Base-by-base conservation (phyloP, 2,888 invertebrate species). In the Phengaris arion region DNA sequence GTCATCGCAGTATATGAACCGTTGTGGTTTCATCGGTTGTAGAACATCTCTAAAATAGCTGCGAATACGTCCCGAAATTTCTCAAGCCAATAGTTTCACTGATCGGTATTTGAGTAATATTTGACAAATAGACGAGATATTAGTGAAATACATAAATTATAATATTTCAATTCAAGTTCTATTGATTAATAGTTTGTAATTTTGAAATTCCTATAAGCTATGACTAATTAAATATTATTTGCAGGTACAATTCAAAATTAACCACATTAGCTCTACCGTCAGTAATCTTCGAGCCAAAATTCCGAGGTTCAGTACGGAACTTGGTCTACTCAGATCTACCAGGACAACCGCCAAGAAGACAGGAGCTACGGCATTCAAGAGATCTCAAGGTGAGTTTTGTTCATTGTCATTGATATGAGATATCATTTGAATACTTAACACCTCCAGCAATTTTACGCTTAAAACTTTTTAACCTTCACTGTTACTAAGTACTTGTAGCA, bases 201-300 rank as follows among this genome's bases (percentile, higher is more conserved):
- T 1, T 35, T 3, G 35, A 35, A 35, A 15, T 57, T 15, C 2
- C 7, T 9, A 57, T 57, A 57, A 57, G 10, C n/a, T 22, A 22
- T 22, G 22, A 22, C 22, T 22, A 22, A n/a, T n/a, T n/a, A n/a
- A n/a, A n/a, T 51, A 35, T 72, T 78, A 79, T 76, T 82, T 74
- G 0, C 86, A 94, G 94, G 84, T 98, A 98, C 88, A 97, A 97
- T 85, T 96, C 97, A 79, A 98, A 98, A 89, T 93, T 98, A 82
- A 96, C 97, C 12, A 94, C 97, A 74, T 92, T 99, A 78, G 97
- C 98, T 1, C 90, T 98, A 79, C 98, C 98, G 4, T 97, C 97
- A 80, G 98, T 98, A 78, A 97, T 98, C 82, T 98, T 98, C 87
- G 98, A 98, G 90, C 98, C 98, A 2, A 95, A 98, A 83, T 98